Evolutionary conservation across 2,888 invertebrate genomes (phyloP), one percentile per base, ranked within the genome.

Genomic region (Galerucella calmariensis): DNA sequence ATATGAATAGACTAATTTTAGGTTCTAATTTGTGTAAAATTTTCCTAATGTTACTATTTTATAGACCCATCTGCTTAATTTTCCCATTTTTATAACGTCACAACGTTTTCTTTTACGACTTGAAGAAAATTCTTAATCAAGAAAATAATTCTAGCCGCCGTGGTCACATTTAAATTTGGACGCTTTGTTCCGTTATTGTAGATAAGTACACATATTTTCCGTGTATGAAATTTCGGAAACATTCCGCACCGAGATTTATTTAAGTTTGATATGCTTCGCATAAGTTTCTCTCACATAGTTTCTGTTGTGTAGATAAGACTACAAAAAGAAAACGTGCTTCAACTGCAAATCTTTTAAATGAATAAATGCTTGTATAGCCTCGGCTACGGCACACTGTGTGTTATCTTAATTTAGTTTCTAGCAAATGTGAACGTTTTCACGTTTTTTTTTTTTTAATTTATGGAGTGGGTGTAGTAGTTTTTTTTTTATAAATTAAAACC

Each of bases 271-370:
- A 77, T 77, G 75, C 68, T 59, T 72, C 66, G 70, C 72, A 70
- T 74, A 75, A 77, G 44, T 74, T 77, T 73, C 62, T 66, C 74
- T 70, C 69, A 74, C 72, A 75, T 74, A 74, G 65, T 78, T 78
- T 73, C 74, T 69, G 77, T 56, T 53, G 14, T 69, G 58, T 63
- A 75, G 78, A 78, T 78, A 78, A 78, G 77, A 77, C 70, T 61
- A 75, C 76, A 78, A 76, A 71, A 73, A 73, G 67, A 4, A 59
- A 65, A 75, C 78, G 78, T 76, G 78, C 67, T 66, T 76, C 53
- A 61, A 78, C 72, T 75, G 69, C 67, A 67, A 68, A 69, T 72
- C 53, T 66, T 69, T 65, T 56, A 73, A 71, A 75, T 73, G 62
- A 72, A 72, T 75, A 67, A 69, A 75, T 16, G 41, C 56, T 56